Evolutionary conservation across 2,888 invertebrate genomes (phyloP).

Genomic region (Notocelia uddmanniana): DNA sequence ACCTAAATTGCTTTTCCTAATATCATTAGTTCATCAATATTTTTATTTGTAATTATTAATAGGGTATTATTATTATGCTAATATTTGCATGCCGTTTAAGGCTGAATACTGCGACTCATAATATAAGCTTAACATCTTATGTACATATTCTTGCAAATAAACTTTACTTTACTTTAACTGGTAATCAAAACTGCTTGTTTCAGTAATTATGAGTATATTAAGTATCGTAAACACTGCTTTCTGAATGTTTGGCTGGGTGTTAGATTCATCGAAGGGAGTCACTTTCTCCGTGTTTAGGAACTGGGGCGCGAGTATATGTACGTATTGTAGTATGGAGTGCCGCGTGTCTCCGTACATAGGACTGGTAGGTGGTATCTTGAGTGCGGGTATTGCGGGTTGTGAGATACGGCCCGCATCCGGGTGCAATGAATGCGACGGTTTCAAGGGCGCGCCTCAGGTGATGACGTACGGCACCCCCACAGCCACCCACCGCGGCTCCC

Average conservation of each 20-base stretch:
- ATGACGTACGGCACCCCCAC: constrained; percentile 83
- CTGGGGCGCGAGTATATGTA: constrained; percentile 33
- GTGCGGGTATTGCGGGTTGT: constrained; percentile 70
- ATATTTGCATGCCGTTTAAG: too few relatives aligned
- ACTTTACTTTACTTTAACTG: too few relatives aligned
- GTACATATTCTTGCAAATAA: too few relatives aligned
- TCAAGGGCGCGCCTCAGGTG: constrained; percentile 86
- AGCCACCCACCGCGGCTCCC: constrained; percentile 69
- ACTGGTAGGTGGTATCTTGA: constrained; percentile 68
- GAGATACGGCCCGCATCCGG: constrained; percentile 82
- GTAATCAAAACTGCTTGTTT: too few relatives aligned
- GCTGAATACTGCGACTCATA: too few relatives aligned
- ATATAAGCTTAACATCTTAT: too few relatives aligned
- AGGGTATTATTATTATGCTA: too few relatives aligned
- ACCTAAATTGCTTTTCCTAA: too few relatives aligned
- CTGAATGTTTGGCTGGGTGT: neutral
- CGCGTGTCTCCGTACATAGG: constrained; percentile 46
- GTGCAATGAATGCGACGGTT: constrained; percentile 86
- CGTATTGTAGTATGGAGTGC: constrained; percentile 38
- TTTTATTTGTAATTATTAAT: too few relatives aligned
- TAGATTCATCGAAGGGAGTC: constrained; percentile 14
- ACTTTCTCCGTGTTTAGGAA: constrained; percentile 27
- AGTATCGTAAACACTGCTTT: too few relatives aligned
- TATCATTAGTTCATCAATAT: too few relatives aligned
- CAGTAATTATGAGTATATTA: too few relatives aligned